Base-by-base conservation (phyloP, 2,797 vertebrate genomes). In the Pelodytes ibericus region DNA sequence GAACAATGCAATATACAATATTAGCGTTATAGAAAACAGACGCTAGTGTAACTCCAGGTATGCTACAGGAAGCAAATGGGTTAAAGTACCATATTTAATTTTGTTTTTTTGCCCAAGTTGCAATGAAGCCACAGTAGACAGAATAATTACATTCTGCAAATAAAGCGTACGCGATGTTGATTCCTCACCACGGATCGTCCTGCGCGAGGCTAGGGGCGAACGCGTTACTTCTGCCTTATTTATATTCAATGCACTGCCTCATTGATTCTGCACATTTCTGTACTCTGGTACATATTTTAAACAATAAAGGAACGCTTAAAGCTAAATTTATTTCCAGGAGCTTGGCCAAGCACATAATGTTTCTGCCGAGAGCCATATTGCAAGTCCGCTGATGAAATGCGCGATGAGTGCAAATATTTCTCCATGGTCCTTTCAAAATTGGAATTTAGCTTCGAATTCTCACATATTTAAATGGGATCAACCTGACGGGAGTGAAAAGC, bases 201-300 rank as follows among this genome's bases (percentile, higher is more conserved):
- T 44, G 71, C 53, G 57, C 25, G 44, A 51, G 76, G 76, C 76
- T 79, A 63, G 71, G 72, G 76, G 76, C 76, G 76, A 79, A 57
- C 71, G 44, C 10, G 64, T 79, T 79, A 79, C 62, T 79, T 79
- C 76, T 73, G 70, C 76, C 71, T 79, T 79, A 79, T 79, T 79
- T 79, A 79, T 79, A 79, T 79, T 79, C 76, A 79, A 69, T 73
- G 71, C 76, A 63, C 67, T 79, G 76, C 70, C 76, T 79, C 76
- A 73, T 79, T 79, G 76, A 56, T 53, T 79, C 71, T 79, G 76
- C 76, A 79, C 76, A 79, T 79, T 73, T 79, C 76, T 29, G 36
- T 62, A 67, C 63, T 41, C 76, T 72, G 76, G 76, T 79, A 79
- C 76, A 73, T 79, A 79, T 79, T 79, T 79, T 79, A 79, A 79